Evolutionary conservation across 2,888 invertebrate species (phyloP).

Genomic region (Ophonus ardosiacus): DNA sequence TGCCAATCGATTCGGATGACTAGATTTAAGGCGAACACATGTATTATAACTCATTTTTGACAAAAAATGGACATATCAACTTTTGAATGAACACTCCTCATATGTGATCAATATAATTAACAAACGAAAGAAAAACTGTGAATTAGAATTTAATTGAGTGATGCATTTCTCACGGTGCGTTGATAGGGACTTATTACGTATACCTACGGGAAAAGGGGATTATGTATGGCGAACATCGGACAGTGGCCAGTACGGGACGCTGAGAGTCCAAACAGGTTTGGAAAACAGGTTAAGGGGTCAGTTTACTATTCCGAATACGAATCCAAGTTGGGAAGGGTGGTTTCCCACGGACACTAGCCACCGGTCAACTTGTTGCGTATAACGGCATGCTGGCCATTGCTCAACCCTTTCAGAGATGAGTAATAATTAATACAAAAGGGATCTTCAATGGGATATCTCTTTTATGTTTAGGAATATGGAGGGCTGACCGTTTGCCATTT

Average conservation of each 20-base stretch:
- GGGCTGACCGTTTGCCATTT: conserved; percentile 1
- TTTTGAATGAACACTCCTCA: no score
- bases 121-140: neutral
- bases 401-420: conserved; percentile 33
- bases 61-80: no score
- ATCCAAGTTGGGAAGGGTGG: neutral
- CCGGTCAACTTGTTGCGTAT: neutral
- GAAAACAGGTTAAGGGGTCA: conserved; percentile 44
- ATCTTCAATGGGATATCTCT: conserved; percentile 28
- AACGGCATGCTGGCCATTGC: conserved; percentile 45
- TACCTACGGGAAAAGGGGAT: neutral
- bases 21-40: no score
- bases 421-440: conserved; percentile 4
- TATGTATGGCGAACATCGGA: neutral
- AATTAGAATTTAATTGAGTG: neutral
- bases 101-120: neutral
- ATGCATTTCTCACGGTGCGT: conserved; percentile 25
- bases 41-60: no score
- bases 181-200: neutral
- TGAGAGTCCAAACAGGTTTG: conserved; percentile 6
- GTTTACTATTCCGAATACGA: neutral
- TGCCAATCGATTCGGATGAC: no score
- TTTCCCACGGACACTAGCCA: conserved; percentile 6
- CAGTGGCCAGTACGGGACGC: conserved; percentile 4
- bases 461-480: conserved; percentile 8